A percentile compares a stretch with the other conserved stretches of the same genome.
Conservation (phyloP, 2,113 vertebrate genomes). For the Hassar affinis region DNA sequence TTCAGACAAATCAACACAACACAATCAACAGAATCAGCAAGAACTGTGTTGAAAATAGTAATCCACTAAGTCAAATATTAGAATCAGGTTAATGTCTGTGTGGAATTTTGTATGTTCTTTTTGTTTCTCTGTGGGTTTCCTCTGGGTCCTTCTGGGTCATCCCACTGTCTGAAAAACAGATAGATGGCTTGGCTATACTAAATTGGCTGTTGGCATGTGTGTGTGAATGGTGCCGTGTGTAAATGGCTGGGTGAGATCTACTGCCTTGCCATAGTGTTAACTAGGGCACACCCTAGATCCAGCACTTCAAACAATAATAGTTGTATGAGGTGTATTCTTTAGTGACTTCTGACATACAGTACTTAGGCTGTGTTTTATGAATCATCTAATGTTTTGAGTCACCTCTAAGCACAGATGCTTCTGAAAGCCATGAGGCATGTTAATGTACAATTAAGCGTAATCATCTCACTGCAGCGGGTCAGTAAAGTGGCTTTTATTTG, state of each 20-base stretch:
- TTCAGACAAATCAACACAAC: neutral
- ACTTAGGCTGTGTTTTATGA: slow-evolving; percentile 35
- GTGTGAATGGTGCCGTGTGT: neutral
- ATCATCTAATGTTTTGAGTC: slow-evolving; percentile 47
- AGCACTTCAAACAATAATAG: neutral
- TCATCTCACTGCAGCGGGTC: slow-evolving; percentile 31
- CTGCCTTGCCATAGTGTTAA: neutral
- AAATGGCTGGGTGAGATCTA: neutral
- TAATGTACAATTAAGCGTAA: slow-evolving; percentile 43
- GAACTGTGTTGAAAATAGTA: no score
- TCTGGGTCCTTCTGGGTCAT: neutral
- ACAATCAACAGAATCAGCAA: neutral
- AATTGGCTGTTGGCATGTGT: neutral
- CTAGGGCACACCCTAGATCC: no score
- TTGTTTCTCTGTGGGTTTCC: neutral
- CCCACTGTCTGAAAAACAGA: neutral
- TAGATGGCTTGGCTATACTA: neutral
- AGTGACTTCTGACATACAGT: neutral
- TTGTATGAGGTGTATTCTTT: neutral
- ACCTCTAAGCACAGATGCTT: slow-evolving; percentile 26
- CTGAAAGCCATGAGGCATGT: slow-evolving; percentile 31
- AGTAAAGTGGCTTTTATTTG: slow-evolving; percentile 38
- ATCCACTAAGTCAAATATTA: neutral
- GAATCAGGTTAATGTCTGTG: neutral
- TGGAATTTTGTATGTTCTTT: neutral